phyloP scores from a whole-genome alignment of 2,797 vertebrate genomes.

The Pseudotriccus pelzelni region DNA sequence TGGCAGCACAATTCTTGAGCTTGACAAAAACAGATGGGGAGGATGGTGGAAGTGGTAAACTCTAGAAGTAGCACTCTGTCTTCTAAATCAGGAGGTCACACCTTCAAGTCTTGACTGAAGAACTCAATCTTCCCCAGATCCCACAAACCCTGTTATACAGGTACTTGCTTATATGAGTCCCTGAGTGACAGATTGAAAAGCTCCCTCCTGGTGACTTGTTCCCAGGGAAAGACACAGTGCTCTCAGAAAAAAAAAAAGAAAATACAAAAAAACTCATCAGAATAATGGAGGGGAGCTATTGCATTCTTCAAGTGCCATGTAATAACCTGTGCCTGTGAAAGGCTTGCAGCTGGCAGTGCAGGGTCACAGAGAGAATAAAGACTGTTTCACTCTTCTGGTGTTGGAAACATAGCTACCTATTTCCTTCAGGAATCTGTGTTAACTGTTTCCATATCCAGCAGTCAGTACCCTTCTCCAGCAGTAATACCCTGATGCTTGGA shows the following conservation, averaged over 20 bases:
- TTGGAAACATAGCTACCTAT: background rate
- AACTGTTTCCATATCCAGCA: background rate
- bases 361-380: background rate
- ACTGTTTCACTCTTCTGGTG: background rate
- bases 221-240: conserved; percentile 17
- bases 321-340: conserved; percentile 21
- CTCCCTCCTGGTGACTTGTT: conserved; percentile 42
- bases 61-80: conserved; percentile 63
- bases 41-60: conserved; percentile 64
- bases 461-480: background rate
- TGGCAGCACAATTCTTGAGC: conserved; percentile 58
- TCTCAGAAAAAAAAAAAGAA: background rate
- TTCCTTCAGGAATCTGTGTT: background rate
- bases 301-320: conserved; percentile 30
- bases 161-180: conserved; percentile 39
- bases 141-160: conserved; percentile 66
- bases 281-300: conserved; percentile 41
- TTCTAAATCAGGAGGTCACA: conserved; percentile 65
- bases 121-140: conserved; percentile 56
- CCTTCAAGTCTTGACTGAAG: conserved; percentile 61
- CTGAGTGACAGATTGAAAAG: conserved; percentile 62
- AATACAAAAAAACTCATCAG: conserved; percentile 23
- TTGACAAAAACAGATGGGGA: conserved; percentile 63
- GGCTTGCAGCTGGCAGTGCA: background rate
- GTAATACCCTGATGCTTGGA: background rate